These are phyloP conservation scores for Ferrisia virgata DNA, from an alignment of 2,888 invertebrate species.

Conservation along the genomic window DNA sequence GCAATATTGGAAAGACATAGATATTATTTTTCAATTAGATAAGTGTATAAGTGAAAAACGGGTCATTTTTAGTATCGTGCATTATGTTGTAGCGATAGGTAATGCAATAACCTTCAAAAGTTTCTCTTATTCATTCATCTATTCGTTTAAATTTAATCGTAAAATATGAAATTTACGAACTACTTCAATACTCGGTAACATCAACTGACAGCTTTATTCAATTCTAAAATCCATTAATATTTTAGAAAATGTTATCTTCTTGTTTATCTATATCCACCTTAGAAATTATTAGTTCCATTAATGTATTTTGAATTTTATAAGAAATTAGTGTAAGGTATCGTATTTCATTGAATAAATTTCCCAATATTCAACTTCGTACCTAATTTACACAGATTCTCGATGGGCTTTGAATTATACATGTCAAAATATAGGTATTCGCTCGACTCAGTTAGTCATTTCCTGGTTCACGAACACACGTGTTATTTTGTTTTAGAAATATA, in stretches of 20 bases:
- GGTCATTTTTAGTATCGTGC: no score
- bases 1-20: background rate
- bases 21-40: conserved; percentile 17
- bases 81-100: background rate
- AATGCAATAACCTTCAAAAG: background rate
- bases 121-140: background rate
- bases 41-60: background rate
- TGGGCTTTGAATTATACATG: background rate
- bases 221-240: background rate
- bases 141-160: background rate
- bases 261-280: background rate
- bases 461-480: background rate
- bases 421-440: background rate
- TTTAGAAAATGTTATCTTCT: background rate
- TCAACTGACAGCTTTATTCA: background rate
- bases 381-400: no score
- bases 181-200: background rate
- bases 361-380: background rate
- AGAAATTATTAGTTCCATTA: background rate
- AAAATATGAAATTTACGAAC: conserved; percentile 5
- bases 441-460: background rate
- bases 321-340: background rate
- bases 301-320: background rate
- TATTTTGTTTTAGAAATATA: background rate
- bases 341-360: background rate